These are phyloP conservation scores for Xestobium rufovillosum DNA, from an alignment of 2,888 invertebrate genomes.

Conservation along the genomic window DNA sequence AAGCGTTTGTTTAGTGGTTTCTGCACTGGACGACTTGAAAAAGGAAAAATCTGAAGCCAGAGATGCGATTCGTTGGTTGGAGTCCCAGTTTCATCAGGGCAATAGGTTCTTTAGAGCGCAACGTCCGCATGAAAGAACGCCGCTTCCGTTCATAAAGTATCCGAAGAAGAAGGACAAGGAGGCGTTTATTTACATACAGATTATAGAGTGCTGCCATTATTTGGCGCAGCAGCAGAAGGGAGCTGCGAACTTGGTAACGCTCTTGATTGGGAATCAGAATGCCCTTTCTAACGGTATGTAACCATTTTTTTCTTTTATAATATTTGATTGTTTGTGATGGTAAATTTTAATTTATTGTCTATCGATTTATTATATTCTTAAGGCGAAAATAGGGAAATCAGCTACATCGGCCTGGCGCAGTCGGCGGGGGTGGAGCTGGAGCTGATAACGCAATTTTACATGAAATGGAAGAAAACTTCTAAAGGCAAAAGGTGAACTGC, in stretches of 20 bases:
- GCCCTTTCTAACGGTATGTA: slow-evolving; percentile 37
- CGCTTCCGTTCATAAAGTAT: slow-evolving; percentile 64
- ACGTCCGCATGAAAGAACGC: slow-evolving; percentile 70
- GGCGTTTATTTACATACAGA: slow-evolving; percentile 68
- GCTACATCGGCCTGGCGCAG: slow-evolving; percentile 68
- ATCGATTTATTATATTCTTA: too few species aligned
- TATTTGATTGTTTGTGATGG: too few species aligned
- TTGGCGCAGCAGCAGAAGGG: slow-evolving; percentile 54
- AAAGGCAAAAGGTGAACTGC: slow-evolving; percentile 56
- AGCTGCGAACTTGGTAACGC: slow-evolving; percentile 60
- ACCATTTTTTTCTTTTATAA: too few species aligned
- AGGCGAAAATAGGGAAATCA: slow-evolving; percentile 62
- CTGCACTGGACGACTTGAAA: slow-evolving; percentile 82
- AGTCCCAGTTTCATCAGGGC: slow-evolving; percentile 77
- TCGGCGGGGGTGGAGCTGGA: slow-evolving; percentile 76
- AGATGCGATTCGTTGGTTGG: slow-evolving; percentile 91
- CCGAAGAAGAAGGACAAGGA: slow-evolving; percentile 71
- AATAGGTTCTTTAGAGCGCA: slow-evolving; percentile 83
- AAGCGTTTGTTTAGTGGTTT: slow-evolving; percentile 65
- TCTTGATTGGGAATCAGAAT: slow-evolving; percentile 59
- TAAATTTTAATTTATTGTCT: too few species aligned
- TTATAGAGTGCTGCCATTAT: slow-evolving; percentile 78
- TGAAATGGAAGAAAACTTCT: slow-evolving; percentile 73
- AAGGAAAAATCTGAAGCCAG: slow-evolving; percentile 76
- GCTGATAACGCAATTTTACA: slow-evolving; percentile 73